These are phyloP conservation scores for Smittia sp. DNA, from an alignment of 2,888 invertebrate genomes.

Conservation along the genomic window DNA sequence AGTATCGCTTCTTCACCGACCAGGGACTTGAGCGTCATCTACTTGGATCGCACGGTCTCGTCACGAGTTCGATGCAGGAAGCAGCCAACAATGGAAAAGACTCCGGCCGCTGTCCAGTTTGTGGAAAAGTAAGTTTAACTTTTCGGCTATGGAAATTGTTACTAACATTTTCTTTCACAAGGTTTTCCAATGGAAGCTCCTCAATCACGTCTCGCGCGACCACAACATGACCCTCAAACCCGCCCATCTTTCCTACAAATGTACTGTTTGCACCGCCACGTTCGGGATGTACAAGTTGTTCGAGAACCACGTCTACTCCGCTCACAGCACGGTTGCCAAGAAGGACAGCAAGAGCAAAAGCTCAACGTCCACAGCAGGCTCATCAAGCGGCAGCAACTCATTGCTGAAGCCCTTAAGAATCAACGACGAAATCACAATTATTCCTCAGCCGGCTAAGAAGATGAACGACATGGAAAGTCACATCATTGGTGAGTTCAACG, in stretches of 20 bases:
- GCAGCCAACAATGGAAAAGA: constrained; percentile 94
- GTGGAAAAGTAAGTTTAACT: constrained; percentile 73
- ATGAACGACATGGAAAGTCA: constrained; percentile 54
- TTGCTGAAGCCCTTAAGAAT: constrained; percentile 78
- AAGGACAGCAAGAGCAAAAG: constrained; percentile 55
- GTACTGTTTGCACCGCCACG: constrained; percentile 91
- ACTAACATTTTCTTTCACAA: constrained; percentile 50
- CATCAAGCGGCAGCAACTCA: constrained; percentile 55
- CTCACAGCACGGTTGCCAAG: constrained; percentile 86
- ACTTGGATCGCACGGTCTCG: constrained; percentile 88
- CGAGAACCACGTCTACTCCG: constrained; percentile 90
- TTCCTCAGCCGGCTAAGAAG: constrained; percentile 70
- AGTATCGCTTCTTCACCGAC: constrained; percentile 95
- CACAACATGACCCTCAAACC: constrained; percentile 90
- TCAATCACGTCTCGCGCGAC: constrained; percentile 88
- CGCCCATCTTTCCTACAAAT: constrained; percentile 90
- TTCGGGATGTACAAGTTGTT: constrained; percentile 95
- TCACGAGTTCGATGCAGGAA: constrained; percentile 94
- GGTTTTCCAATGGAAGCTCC: constrained; percentile 91
- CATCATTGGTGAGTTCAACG: constrained; percentile 50
- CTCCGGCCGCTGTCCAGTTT: constrained; percentile 90
- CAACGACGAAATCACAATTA: constrained; percentile 86
- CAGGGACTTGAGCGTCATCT: constrained; percentile 94
- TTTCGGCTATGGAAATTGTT: too few species aligned
- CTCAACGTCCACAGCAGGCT: constrained; percentile 47